These are phyloP conservation scores for Psittacara wagleri DNA, from an alignment of 2,113 vertebrate genomes.

Conservation along the genomic window DNA sequence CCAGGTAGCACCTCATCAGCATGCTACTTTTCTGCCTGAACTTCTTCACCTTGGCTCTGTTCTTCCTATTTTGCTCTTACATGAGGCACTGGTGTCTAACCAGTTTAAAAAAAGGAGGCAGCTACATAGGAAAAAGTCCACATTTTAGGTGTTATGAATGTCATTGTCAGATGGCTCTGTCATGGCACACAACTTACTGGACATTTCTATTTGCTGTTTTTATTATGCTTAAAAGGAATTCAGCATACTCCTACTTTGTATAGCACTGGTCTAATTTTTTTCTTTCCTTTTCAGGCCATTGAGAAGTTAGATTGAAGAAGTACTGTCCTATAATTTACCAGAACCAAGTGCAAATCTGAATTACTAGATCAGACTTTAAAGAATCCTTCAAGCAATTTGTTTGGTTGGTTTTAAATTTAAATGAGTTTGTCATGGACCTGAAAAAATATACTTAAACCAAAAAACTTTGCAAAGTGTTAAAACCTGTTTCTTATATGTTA, in stretches of 20 bases:
- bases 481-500: background rate
- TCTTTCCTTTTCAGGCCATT: background rate
- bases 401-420: background rate
- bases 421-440: background rate
- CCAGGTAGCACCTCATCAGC: background rate
- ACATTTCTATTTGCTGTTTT: background rate
- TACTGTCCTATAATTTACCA: background rate
- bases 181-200: background rate
- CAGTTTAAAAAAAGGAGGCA: background rate
- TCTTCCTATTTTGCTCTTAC: background rate
- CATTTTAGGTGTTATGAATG: background rate
- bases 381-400: background rate
- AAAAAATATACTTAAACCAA: background rate
- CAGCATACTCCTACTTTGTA: background rate
- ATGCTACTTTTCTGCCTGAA: background rate
- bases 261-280: background rate
- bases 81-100: background rate
- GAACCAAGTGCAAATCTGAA: background rate
- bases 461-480: background rate
- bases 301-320: background rate
- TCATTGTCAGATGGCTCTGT: background rate
- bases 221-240: background rate
- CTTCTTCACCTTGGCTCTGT: background rate
- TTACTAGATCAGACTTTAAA: background rate
- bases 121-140: background rate